These are phyloP conservation scores for Helostoma temminkii DNA, from an alignment of 2,797 vertebrate species.

Conservation along the genomic window DNA sequence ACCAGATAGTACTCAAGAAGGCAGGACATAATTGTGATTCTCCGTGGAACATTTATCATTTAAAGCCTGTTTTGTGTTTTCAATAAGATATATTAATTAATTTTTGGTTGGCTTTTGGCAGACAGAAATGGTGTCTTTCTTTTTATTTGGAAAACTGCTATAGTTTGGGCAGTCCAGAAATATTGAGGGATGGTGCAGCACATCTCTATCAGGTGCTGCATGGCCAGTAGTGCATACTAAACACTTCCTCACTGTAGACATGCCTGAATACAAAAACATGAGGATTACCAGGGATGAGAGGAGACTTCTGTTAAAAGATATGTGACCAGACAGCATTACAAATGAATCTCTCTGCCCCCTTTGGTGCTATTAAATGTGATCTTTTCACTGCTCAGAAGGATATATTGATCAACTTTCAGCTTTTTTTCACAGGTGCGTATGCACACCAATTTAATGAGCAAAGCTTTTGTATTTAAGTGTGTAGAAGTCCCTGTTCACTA, in stretches of 20 bases:
- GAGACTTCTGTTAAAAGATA: conserved; percentile 61
- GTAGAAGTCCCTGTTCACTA: conserved; percentile 64
- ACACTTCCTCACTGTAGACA: conserved; percentile 59
- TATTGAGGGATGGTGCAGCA: conserved; percentile 55
- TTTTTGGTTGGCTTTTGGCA: conserved; percentile 4
- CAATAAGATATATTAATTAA: background rate
- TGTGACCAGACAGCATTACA: conserved; percentile 48
- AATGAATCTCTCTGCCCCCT: conserved; percentile 37
- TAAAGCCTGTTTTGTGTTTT: conserved; percentile 12
- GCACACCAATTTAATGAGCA: conserved; percentile 12
- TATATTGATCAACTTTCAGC: conserved; percentile 32
- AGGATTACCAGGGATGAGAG: conserved; percentile 68
- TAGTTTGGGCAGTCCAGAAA: conserved; percentile 41
- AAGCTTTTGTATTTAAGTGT: conserved; percentile 16
- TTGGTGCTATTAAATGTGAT: conserved; percentile 47
- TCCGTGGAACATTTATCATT: conserved; percentile 1
- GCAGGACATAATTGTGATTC: background rate
- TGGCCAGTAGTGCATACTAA: conserved; percentile 76
- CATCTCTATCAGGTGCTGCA: conserved; percentile 68
- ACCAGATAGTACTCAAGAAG: background rate
- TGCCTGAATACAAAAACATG: conserved; percentile 63
- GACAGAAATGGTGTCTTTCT: conserved; percentile 16
- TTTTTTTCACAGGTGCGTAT: conserved; percentile 17
- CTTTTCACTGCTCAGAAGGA: conserved; percentile 43
- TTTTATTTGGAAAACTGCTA: conserved; percentile 43